phyloP scores from a whole-genome alignment of 2,797 vertebrate species.

The Pampus argenteus region DNA sequence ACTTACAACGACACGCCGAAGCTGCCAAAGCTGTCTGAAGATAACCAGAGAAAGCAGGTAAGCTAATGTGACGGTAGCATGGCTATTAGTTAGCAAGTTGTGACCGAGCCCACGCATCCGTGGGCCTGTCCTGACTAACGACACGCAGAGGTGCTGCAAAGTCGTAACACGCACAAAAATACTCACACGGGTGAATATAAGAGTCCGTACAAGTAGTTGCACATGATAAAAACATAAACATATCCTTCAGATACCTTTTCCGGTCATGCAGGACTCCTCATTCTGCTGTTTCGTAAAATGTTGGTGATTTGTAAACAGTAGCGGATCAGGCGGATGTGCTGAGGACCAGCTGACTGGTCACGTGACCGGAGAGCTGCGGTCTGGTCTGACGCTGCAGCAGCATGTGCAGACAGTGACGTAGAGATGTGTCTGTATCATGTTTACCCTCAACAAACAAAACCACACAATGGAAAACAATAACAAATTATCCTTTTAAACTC shows the following conservation, averaged over 20 bases:
- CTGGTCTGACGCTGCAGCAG: neutral
- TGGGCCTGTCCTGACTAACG: slow-evolving; percentile 68
- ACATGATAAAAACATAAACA: neutral
- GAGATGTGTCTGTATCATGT: no score
- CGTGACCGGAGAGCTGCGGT: slow-evolving; percentile 67
- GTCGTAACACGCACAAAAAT: neutral
- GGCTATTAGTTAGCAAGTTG: slow-evolving; percentile 42
- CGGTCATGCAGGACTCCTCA: slow-evolving; percentile 75
- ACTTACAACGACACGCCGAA: accelerated
- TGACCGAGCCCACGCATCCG: slow-evolving; percentile 19
- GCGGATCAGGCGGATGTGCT: slow-evolving; percentile 80
- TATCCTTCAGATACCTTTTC: slow-evolving; percentile 63
- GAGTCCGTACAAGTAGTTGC: accelerated
- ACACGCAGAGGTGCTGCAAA: slow-evolving; percentile 25
- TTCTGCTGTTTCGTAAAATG: slow-evolving; percentile 59
- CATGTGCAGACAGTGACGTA: no score
- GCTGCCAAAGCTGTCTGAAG: neutral
- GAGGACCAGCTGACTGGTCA: slow-evolving; percentile 82
- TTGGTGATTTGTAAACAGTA: slow-evolving; percentile 83
- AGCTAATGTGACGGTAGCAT: slow-evolving; percentile 41
- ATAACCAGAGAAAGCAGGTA: neutral
- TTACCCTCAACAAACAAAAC: no score
- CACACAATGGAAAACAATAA: no score
- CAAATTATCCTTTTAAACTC: no score
- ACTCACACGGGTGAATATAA: neutral